These are phyloP conservation scores for Tragopan temminckii DNA, from an alignment of 2,797 vertebrate species.

Conservation along the genomic window DNA sequence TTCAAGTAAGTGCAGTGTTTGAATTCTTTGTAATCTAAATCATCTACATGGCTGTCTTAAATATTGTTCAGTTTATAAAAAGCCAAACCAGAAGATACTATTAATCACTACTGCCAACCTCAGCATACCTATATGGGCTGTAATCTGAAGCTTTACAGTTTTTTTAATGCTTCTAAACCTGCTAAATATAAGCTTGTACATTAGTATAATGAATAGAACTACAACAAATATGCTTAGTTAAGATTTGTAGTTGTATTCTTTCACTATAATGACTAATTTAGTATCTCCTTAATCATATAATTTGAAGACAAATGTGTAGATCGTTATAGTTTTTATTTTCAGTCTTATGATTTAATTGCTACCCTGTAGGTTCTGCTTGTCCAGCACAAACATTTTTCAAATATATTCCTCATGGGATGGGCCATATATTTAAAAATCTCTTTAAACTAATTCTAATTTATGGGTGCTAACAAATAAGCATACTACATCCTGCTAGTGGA, in stretches of 20 bases:
- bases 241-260: constrained; percentile 46
- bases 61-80: constrained; percentile 53
- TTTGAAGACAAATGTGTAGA: constrained; percentile 46
- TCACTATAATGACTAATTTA: constrained; percentile 38
- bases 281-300: constrained; percentile 36
- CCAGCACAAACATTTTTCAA: constrained; percentile 21
- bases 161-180: constrained; percentile 46
- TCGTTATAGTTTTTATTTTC: constrained; percentile 54
- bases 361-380: constrained; percentile 25
- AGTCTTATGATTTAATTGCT: constrained; percentile 58
- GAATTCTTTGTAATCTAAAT: constrained; percentile 24
- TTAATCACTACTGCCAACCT: constrained; percentile 12
- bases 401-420: not conserved
- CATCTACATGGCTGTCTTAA: constrained; percentile 14
- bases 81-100: not conserved
- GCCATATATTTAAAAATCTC: constrained; percentile 5
- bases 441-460: constrained; percentile 44
- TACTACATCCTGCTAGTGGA: not conserved
- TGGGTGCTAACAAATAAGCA: not conserved
- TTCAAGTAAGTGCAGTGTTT: constrained; percentile 5
- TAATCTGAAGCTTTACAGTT: constrained; percentile 33
- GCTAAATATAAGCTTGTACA: constrained; percentile 36
- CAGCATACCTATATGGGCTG: not conserved
- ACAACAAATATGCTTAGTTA: constrained; percentile 25
- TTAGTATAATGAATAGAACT: constrained; percentile 41